phyloP scores from a whole-genome alignment of 2,113 vertebrate species.

The Rhynchomys soricoides region DNA sequence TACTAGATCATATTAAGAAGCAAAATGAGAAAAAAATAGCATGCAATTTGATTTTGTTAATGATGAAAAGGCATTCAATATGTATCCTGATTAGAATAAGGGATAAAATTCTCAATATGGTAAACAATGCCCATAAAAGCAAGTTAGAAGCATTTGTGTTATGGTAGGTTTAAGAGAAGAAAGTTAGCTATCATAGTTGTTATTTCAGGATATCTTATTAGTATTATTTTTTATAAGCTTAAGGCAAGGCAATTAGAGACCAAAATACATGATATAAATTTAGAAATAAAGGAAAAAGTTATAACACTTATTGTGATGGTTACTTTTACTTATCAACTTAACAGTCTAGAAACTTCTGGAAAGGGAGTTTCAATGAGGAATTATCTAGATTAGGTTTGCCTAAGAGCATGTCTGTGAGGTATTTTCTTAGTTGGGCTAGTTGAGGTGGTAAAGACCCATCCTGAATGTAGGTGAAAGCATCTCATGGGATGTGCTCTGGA shows the following conservation, averaged over 20 bases:
- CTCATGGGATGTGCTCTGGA: neutral
- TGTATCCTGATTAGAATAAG: neutral
- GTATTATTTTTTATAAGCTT: neutral
- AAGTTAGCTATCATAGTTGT: neutral
- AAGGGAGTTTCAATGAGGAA: neutral
- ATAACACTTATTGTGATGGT: neutral
- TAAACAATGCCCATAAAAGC: neutral
- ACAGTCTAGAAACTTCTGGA: neutral
- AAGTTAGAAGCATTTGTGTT: neutral
- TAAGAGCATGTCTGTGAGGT: neutral
- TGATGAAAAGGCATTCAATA: neutral
- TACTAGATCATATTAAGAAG: neutral
- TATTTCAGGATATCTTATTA: neutral
- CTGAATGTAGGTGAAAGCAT: too few relatives aligned
- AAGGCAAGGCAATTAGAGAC: neutral
- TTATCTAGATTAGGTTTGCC: neutral
- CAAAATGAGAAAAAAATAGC: neutral
- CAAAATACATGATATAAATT: neutral
- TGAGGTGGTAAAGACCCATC: too few relatives aligned
- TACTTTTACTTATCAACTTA: neutral
- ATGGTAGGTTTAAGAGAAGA: neutral
- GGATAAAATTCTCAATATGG: neutral
- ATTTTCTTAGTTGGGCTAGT: neutral
- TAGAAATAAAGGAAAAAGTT: neutral
- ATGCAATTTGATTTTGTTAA: neutral